These are phyloP conservation scores for Motacilla tschutschensis DNA, from an alignment of 2,113 vertebrate species.

Conservation along the genomic window DNA sequence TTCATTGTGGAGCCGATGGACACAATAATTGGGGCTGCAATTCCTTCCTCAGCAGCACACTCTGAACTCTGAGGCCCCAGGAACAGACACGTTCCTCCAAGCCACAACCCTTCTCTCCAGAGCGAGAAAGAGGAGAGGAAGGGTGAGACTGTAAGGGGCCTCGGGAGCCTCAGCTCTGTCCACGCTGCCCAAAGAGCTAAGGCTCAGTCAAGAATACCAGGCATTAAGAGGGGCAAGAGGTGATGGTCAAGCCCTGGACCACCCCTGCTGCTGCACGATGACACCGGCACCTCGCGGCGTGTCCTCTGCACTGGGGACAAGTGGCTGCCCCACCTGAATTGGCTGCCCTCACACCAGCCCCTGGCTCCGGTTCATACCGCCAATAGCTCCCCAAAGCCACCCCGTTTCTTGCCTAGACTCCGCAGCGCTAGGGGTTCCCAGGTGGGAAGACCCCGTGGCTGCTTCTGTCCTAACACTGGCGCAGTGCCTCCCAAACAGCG, in stretches of 20 bases:
- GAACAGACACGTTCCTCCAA: neutral
- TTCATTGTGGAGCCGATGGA: neutral
- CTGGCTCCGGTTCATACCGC: accelerated
- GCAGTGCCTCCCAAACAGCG: neutral
- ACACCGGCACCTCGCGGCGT: neutral
- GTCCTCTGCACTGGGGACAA: neutral
- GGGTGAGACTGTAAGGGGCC: neutral
- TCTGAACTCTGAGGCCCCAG: neutral
- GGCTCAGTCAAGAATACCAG: neutral
- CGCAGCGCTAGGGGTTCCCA: accelerated
- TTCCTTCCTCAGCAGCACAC: neutral
- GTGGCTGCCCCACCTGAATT: neutral
- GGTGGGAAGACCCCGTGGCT: too few relatives aligned
- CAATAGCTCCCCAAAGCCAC: neutral
- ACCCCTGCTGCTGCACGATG: neutral
- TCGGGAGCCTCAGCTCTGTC: accelerated
- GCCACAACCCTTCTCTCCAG: neutral
- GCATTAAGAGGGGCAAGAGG: too few relatives aligned
- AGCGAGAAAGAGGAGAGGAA: neutral
- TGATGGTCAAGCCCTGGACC: neutral
- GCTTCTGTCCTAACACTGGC: neutral
- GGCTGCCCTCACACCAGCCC: neutral
- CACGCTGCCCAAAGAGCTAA: neutral
- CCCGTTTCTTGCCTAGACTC: neutral
- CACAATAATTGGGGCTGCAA: neutral